phyloP scores from a whole-genome alignment of 2,113 vertebrate species.

The Aythya baeri region DNA sequence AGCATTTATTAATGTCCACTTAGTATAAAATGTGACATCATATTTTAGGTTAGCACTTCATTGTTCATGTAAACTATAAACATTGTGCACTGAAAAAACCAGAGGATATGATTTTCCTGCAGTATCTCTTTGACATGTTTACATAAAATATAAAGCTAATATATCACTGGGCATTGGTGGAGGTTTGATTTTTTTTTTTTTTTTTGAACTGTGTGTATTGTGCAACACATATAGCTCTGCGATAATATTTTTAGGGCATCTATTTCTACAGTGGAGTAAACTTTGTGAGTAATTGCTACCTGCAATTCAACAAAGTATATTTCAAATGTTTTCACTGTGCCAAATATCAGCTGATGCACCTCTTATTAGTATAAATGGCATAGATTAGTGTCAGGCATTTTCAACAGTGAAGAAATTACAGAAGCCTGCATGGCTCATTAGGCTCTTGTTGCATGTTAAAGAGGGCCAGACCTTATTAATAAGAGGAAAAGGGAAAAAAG shows the following conservation, averaged over 20 bases:
- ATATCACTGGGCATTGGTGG: neutral
- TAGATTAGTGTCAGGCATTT: conserved; percentile 84
- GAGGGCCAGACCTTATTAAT: conserved; percentile 81
- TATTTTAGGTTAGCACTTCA: conserved; percentile 54
- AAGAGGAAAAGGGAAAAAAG: conserved; percentile 57
- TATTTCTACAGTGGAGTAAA: conserved; percentile 32
- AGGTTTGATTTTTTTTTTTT: neutral
- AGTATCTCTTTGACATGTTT: conserved; percentile 32
- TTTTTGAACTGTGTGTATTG: neutral
- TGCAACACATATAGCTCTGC: neutral
- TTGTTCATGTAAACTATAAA: conserved; percentile 2
- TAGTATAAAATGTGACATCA: conserved; percentile 39
- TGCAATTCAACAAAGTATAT: conserved; percentile 72
- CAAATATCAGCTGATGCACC: conserved; percentile 78
- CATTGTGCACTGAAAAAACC: neutral
- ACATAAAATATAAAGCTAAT: conserved; percentile 13
- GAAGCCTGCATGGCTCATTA: conserved; percentile 84
- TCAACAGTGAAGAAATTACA: conserved; percentile 84
- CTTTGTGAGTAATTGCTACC: conserved; percentile 51
- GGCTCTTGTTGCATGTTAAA: conserved; percentile 78
- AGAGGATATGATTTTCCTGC: neutral
- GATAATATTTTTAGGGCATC: conserved; percentile 1
- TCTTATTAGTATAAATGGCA: conserved; percentile 85
- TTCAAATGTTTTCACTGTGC: conserved; percentile 76
- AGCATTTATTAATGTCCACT: conserved; percentile 51